phyloP scores from a whole-genome alignment of 1,140 invertebrate genomes.

The Sinonovacula constricta region DNA sequence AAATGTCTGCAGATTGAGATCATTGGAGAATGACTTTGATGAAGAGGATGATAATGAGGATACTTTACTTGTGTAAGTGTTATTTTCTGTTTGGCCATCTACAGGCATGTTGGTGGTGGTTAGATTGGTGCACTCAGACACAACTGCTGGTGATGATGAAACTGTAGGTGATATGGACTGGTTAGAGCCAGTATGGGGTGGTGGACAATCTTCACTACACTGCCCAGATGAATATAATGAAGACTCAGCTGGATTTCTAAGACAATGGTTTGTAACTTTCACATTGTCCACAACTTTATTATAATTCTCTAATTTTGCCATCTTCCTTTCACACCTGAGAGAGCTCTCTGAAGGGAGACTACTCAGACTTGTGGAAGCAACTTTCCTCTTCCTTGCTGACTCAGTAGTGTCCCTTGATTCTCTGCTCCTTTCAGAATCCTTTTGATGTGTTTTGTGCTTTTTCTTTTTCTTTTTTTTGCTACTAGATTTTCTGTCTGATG shows the following conservation, averaged over 20 bases:
- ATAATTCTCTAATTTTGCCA: neutral
- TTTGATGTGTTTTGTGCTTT: slow-evolving; percentile 23
- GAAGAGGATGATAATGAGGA: neutral
- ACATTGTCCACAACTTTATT: neutral
- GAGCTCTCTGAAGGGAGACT: neutral
- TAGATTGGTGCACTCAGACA: no score
- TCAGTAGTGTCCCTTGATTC: neutral
- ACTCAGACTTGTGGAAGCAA: slow-evolving; percentile 20
- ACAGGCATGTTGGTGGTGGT: no score
- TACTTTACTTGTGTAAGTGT: neutral
- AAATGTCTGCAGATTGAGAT: neutral
- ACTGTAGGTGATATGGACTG: neutral
- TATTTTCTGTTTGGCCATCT: no score
- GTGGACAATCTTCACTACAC: neutral
- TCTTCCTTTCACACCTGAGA: neutral
- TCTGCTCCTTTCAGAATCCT: slow-evolving; percentile 5
- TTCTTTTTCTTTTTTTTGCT: slow-evolving; percentile 6
- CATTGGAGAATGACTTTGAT: neutral
- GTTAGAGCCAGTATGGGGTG: neutral
- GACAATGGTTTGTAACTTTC: neutral
- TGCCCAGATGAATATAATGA: no score
- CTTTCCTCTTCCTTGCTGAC: slow-evolving; percentile 29
- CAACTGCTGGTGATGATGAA: neutral
- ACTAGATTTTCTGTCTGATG: no score
- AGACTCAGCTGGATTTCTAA: neutral